Evolutionary conservation across 2,888 invertebrate genomes (phyloP), one percentile per base, ranked within the genome.

Genomic region (Spicauda simplicius): DNA sequence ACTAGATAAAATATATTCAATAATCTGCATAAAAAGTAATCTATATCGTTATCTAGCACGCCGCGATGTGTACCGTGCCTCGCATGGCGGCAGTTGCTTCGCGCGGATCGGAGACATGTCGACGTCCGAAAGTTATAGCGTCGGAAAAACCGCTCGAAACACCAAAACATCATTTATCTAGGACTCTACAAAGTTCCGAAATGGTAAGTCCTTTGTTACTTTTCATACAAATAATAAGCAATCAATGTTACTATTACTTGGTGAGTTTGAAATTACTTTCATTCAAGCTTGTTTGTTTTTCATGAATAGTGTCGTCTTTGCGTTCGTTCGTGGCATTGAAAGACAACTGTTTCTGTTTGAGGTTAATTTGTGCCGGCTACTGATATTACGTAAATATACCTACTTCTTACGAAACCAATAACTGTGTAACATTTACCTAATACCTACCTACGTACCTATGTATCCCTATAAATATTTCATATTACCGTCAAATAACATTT

Each of bases 81-180:
- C 85, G 82, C 71, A 78, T 82, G 76, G 82, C 86, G 74, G 86
- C 86, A 80, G 85, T 87, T 60, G 76, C 76, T 52, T 78, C 83
- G 75, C 83, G 83, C 68, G 83, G 81, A 75, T 75, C 82, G 65
- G 77, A 75, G 73, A 80, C 79, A 82, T 77, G 81, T 79, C 77
- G 80, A 73, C 77, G 76, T 72, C 71, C 70, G 69, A 76, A 75
- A 70, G 72, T 76, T 58, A 63, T 71, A 67, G 72, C 69, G 18
- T 69, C 69, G 56, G 53, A 68, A 64, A 20, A 66, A 66, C 48
- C 60, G 48, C 60, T 54, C 70, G 60, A 59, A 20, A 25, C 67
- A 59, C 55, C 55, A 66, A 69, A 62, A 66, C 25, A 19, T 48
- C 30, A 50, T 53, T 45, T 25, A 48, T 67, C 55, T 69, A 69